These are phyloP conservation scores for Drepana falcataria DNA, from an alignment of 2,888 invertebrate species.

Conservation along the genomic window DNA sequence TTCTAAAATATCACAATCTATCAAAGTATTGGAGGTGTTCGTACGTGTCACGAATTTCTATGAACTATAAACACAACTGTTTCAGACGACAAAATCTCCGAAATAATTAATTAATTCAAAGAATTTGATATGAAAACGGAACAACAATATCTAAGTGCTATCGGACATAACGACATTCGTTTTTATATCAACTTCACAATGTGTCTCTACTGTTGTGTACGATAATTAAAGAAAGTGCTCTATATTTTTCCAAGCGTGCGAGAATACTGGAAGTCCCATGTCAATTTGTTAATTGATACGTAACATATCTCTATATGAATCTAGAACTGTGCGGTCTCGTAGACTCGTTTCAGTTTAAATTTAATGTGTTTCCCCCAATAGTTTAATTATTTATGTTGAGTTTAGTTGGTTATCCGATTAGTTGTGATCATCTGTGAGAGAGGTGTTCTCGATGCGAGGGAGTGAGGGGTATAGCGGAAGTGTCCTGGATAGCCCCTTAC, in stretches of 20 bases:
- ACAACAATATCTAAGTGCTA: conserved; percentile 1
- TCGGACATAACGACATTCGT: conserved; percentile 9
- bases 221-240: conserved; percentile 34
- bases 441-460: conserved; percentile 79
- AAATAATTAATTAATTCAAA: conserved; percentile 9
- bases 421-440: conserved; percentile 77
- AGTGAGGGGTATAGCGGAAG: conserved; percentile 78
- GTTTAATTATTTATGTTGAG: conserved; percentile 65
- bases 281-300: conserved; percentile 27
- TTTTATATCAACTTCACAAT: conserved; percentile 41
- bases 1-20: too few relatives aligned
- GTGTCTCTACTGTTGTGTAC: conserved; percentile 12
- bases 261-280: conserved; percentile 48
- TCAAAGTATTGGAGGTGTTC: too few relatives aligned
- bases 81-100: too few relatives aligned
- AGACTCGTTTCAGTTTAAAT: conserved; percentile 54
- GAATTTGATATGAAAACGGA: conserved; percentile 45
- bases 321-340: conserved; percentile 45
- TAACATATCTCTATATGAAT: conserved; percentile 22
- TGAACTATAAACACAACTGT: too few relatives aligned
- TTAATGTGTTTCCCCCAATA: conserved; percentile 53
- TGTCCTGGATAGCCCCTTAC: conserved; percentile 73
- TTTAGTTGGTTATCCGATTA: conserved; percentile 71
- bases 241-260: conserved; percentile 55
- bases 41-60: too few relatives aligned